A percentile compares a stretch with the other conserved stretches of the same genome.
Evolutionary conservation across 2,888 invertebrate genomes (phyloP).

Genomic region (Stenichneumon culpator): DNA sequence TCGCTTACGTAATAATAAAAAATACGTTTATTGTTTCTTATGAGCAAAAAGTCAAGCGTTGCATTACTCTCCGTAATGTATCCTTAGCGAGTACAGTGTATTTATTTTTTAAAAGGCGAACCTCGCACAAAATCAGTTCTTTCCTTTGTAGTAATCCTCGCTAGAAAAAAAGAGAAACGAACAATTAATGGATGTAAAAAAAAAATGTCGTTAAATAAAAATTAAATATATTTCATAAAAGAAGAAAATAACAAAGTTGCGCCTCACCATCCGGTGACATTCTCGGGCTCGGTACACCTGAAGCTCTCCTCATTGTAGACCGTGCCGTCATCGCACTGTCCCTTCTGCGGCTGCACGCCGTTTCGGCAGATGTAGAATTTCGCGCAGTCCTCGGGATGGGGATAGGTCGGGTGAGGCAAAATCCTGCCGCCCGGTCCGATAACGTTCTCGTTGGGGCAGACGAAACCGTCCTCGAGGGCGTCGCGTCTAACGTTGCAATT

Average conservation of each 20-base stretch:
- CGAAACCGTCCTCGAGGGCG: conserved; percentile 91
- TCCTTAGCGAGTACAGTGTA: conserved; percentile 50
- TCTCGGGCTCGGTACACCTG: conserved; percentile 92
- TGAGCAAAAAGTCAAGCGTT: conserved; percentile 70
- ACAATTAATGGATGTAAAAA: conserved; percentile 6
- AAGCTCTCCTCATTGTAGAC: conserved; percentile 93
- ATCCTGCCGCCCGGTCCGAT: conserved; percentile 89
- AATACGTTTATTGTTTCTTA: conserved; percentile 78
- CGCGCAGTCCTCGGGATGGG: conserved; percentile 92
- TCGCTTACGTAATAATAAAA: conserved; percentile 76
- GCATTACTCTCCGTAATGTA: conserved; percentile 44
- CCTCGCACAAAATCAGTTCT: conserved; percentile 77
- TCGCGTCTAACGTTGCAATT: conserved; percentile 88
- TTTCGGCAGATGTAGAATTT: conserved; percentile 94
- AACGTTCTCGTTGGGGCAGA: conserved; percentile 90
- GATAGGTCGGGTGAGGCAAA: conserved; percentile 92
- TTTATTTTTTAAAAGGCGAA: conserved; percentile 10
- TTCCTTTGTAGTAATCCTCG: conserved; percentile 90
- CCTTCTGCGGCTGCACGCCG: conserved; percentile 91
- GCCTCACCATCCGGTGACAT: conserved; percentile 92
- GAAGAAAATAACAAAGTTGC: conserved; percentile 32
- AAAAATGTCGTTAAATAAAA: conserved; percentile 19
- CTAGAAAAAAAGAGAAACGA: conserved; percentile 85
- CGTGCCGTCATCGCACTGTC: conserved; percentile 90
- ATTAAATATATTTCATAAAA: conserved; percentile 34